phyloP scores from a whole-genome alignment of 2,113 vertebrate genomes.

The Fregetta grallaria region DNA sequence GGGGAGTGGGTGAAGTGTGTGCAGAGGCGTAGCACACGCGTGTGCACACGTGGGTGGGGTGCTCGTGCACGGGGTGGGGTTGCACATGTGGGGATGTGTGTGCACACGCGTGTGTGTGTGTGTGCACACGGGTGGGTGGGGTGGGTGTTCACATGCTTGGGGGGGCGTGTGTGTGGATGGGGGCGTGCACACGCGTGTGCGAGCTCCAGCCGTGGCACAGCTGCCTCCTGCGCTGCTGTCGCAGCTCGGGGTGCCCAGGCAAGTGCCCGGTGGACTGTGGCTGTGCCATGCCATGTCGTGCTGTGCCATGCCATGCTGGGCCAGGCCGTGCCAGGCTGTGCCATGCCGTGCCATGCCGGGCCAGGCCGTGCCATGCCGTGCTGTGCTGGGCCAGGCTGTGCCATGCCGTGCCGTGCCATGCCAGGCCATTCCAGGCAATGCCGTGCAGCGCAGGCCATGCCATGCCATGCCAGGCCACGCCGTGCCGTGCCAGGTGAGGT shows the following conservation, averaged over 20 bases:
- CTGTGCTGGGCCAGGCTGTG: neutral
- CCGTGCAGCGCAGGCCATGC: neutral
- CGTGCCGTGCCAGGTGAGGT: neutral
- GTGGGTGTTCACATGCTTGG: neutral
- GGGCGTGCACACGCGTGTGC: neutral
- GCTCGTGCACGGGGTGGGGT: neutral
- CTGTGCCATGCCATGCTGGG: too few relatives aligned
- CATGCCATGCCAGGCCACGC: neutral
- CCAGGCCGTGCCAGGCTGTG: neutral
- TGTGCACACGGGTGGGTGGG: neutral
- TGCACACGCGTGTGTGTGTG: neutral
- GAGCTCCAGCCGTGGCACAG: neutral
- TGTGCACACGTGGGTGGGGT: neutral
- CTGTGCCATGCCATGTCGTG: neutral
- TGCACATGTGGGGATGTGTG: neutral
- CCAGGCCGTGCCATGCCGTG: too few relatives aligned
- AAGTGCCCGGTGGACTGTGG: neutral
- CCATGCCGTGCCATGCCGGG: rapidly evolving
- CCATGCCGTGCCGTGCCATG: rapidly evolving
- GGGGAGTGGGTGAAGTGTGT: neutral
- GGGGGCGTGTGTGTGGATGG: too few relatives aligned
- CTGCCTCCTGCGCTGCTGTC: neutral
- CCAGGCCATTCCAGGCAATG: neutral
- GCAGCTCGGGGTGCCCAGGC: rapidly evolving
- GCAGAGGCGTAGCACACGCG: too few relatives aligned